Evolutionary conservation across 2,113 vertebrate genomes (phyloP).

Genomic region (Morone saxatilis): DNA sequence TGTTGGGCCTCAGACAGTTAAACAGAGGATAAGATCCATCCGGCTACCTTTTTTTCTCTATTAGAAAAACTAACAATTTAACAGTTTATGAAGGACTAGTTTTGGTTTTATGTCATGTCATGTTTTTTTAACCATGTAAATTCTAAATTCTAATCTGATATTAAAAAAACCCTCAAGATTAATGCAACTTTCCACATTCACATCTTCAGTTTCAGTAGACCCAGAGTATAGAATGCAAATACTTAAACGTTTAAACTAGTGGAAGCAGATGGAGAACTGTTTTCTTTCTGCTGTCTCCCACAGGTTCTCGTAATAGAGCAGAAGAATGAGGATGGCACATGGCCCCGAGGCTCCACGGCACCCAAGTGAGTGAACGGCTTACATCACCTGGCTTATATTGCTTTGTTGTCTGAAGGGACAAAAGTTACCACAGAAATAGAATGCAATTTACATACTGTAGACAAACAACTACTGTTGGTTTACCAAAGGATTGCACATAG

Average conservation of each 20-base stretch:
- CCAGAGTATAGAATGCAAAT: background rate
- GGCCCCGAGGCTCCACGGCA: slow-evolving; percentile 94
- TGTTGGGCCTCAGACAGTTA: slow-evolving; percentile 29
- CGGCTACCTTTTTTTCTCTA: background rate
- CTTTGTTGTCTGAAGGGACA: slow-evolving; percentile 16
- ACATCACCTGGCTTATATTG: background rate
- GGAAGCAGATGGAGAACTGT: slow-evolving; percentile 31
- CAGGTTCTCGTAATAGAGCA: slow-evolving; percentile 99
- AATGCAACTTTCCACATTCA: too few species aligned
- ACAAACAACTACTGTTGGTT: background rate
- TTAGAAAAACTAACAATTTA: background rate
- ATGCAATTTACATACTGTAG: background rate
- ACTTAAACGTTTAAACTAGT: background rate
- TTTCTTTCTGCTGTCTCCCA: slow-evolving; percentile 35
- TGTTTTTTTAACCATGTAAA: too few species aligned
- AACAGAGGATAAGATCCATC: background rate
- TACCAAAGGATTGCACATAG: background rate
- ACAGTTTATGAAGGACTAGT: background rate
- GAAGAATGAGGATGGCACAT: slow-evolving; percentile 96
- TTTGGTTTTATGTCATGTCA: too few species aligned
- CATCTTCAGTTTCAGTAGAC: background rate
- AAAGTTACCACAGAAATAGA: slow-evolving; percentile 13
- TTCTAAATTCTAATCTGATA: too few species aligned
- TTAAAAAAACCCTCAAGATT: too few species aligned
- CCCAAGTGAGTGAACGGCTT: slow-evolving; percentile 90